These are phyloP conservation scores for Erpobdella octoculata DNA, from an alignment of 2,888 invertebrate species.

Conservation along the genomic window DNA sequence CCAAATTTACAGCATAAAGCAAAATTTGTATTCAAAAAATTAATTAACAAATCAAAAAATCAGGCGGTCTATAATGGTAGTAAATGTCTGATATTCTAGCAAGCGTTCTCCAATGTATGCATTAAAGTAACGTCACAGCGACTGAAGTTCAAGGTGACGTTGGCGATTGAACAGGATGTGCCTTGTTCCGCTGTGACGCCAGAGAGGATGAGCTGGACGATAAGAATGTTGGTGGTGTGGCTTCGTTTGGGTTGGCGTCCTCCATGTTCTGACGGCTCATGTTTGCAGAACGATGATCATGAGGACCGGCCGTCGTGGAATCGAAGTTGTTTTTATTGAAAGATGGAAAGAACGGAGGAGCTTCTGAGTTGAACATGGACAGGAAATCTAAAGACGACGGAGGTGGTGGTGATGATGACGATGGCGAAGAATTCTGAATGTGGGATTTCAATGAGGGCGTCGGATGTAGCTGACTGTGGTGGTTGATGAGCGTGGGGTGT, in stretches of 20 bases:
- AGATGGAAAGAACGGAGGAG: neutral
- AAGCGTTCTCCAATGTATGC: too few relatives aligned
- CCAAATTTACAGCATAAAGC: too few relatives aligned
- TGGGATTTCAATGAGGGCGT: neutral
- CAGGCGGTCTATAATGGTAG: too few relatives aligned
- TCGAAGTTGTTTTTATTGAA: neutral
- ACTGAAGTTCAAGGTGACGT: too few relatives aligned
- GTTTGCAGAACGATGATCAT: neutral
- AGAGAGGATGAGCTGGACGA: neutral
- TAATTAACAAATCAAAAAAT: neutral
- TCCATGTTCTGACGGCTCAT: neutral
- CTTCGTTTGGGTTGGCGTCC: neutral
- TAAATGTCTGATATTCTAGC: too few relatives aligned
- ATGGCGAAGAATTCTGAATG: neutral
- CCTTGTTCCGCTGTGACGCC: neutral
- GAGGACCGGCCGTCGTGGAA: neutral
- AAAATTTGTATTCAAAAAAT: too few relatives aligned
- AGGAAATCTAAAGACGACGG: slow-evolving; percentile 5
- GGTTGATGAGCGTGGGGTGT: neutral
- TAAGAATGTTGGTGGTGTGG: neutral
- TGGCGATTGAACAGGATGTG: neutral
- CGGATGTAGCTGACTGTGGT: neutral
- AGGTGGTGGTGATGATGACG: neutral
- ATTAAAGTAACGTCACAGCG: too few relatives aligned
- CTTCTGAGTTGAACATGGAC: slow-evolving; percentile 4